These are phyloP conservation scores for Eulithis prunata DNA, from an alignment of 2,888 invertebrate species.

Conservation along the genomic window DNA sequence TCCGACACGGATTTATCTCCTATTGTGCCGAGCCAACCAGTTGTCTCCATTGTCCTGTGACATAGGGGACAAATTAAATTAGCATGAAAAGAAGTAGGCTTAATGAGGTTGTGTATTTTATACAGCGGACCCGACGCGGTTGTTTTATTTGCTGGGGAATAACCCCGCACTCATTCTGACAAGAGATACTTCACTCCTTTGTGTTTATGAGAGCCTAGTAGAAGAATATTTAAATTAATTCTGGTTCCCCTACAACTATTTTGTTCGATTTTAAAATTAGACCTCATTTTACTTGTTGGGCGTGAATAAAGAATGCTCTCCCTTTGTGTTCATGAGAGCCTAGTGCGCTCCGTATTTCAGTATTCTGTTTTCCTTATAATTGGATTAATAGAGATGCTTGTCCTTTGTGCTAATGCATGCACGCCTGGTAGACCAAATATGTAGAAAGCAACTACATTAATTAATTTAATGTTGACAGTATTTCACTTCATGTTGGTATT, in stretches of 20 bases:
- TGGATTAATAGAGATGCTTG: too few relatives aligned
- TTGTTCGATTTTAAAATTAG: background rate
- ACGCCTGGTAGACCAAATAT: conserved; percentile 1
- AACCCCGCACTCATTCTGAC: conserved; percentile 39
- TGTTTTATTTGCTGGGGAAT: conserved; percentile 54
- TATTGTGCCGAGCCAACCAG: conserved; percentile 21
- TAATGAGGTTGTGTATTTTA: conserved; percentile 56
- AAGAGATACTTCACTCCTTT: conserved; percentile 44
- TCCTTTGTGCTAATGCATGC: background rate
- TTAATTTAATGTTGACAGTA: too few relatives aligned
- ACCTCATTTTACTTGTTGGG: background rate
- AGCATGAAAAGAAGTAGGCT: conserved; percentile 57
- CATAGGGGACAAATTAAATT: conserved; percentile 59
- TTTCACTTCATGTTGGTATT: too few relatives aligned
- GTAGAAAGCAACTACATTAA: too few relatives aligned
- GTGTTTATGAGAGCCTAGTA: conserved; percentile 43
- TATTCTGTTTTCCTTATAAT: too few relatives aligned
- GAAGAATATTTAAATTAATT: conserved; percentile 21
- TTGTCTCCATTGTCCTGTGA: conserved; percentile 29
- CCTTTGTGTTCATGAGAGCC: conserved; percentile 12
- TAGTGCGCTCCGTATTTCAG: background rate
- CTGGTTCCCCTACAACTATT: conserved; percentile 5
- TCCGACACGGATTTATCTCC: conserved; percentile 3
- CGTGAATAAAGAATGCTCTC: background rate
- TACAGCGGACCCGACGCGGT: conserved; percentile 41